phyloP scores from a whole-genome alignment of 2,888 invertebrate genomes.

The Nymphalis c-album region DNA sequence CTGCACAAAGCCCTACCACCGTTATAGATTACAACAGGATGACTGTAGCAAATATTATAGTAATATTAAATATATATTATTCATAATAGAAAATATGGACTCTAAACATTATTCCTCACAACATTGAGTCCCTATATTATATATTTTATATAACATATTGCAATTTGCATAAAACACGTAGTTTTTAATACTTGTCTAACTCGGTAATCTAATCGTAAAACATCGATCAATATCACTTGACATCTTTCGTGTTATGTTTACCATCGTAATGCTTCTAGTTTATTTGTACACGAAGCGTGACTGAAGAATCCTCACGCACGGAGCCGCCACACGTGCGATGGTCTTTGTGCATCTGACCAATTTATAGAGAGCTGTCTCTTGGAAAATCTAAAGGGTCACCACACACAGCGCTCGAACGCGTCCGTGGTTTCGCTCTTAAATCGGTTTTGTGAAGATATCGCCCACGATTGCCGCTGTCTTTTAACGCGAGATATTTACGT shows the following conservation, averaged over 20 bases:
- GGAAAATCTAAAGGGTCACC: conserved; percentile 36
- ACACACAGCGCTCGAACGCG: conserved; percentile 34
- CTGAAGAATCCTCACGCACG: conserved; percentile 58
- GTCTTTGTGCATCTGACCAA: conserved; percentile 35
- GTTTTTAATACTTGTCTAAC: too few relatives aligned
- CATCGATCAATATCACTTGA: conserved; percentile 57
- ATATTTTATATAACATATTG: too few relatives aligned
- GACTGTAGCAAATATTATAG: too few relatives aligned
- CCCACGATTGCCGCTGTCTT: conserved; percentile 24
- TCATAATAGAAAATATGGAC: too few relatives aligned
- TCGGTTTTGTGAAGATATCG: conserved; percentile 29
- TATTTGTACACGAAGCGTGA: conserved; percentile 54
- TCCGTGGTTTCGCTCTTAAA: conserved; percentile 30
- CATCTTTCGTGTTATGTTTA: conserved; percentile 43
- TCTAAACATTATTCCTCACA: too few relatives aligned
- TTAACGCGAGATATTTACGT: conserved; percentile 18
- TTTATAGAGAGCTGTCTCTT: conserved; percentile 39
- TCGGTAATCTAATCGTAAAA: conserved; percentile 27
- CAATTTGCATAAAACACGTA: too few relatives aligned
- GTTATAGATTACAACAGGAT: too few relatives aligned
- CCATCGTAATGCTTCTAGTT: conserved; percentile 47
- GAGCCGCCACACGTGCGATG: conserved; percentile 51
- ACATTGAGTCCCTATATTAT: too few relatives aligned
- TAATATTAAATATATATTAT: too few relatives aligned
- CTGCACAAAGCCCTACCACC: too few relatives aligned